Evolutionary conservation across 2,888 invertebrate genomes (phyloP), one percentile per base, ranked within the genome.

Genomic region (Metellina segmentata): DNA sequence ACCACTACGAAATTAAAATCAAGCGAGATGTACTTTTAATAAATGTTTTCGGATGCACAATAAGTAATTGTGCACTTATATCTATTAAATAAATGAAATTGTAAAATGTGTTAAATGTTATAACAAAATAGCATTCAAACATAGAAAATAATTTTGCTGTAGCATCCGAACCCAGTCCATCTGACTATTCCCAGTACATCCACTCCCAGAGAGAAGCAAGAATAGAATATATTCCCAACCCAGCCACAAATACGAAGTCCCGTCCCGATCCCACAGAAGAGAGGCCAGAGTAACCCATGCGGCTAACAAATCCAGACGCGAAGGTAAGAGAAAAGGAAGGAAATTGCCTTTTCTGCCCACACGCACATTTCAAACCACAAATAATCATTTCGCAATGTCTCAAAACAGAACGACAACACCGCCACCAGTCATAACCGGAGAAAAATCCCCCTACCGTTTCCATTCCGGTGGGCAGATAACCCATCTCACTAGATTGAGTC

Each of bases 351-450:
- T 89, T 82, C 82, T 82, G 74, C 51, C 49, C 89, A 89, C 82
- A 77, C 82, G 82, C 82, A 70, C 89, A 82, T 82, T 89, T 77
- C 70, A 49, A 77, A 82, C 75, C 89, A 89, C 82, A 82, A 89
- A 89, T 82, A 89, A 82, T 82, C 82, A 89, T 89, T 77, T 75
- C 74, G 52, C 81, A 69, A 77, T 88, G 88, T 88, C 88, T 81
- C 87, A 9, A 70, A 81, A 87, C 79, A 77, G 86, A 87, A 34
- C 71, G 88, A 81, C 81, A 88, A 74, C 86, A 74, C 78, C 48
- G 48, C n/a, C 77, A 81, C 49, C 77, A 82, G 77, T 82, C 89
- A 89, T 89, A 89, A 89, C 82, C 53, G 75, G 69, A 69, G 48
- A 61, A 69, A 77, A 88, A 77, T 69, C 48, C 75, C 81, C 78